Evolutionary conservation across 2,888 invertebrate species (phyloP).

Genomic region (Orgyia antiqua): DNA sequence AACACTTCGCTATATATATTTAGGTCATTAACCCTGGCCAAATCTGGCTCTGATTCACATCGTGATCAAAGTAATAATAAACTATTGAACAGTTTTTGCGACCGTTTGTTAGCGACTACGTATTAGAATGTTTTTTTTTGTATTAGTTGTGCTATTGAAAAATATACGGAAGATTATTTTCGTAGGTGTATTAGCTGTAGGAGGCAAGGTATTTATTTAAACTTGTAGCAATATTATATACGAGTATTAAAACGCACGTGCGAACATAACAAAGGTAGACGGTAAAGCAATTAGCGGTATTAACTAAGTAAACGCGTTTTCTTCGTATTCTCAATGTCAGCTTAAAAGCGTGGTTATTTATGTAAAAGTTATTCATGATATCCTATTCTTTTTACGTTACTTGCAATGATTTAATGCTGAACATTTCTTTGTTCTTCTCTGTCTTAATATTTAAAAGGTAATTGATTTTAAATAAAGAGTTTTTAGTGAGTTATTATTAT

Average conservation of each 20-base stretch:
- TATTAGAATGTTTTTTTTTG: slow-evolving; percentile 52
- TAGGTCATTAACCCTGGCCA: slow-evolving; percentile 75
- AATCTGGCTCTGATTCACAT: slow-evolving; percentile 76
- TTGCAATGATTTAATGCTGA: too few species aligned
- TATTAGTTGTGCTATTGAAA: slow-evolving; percentile 39
- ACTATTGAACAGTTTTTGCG: slow-evolving; percentile 70
- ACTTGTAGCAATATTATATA: slow-evolving; percentile 26
- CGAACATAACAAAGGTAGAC: slow-evolving; percentile 28
- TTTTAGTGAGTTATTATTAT: too few species aligned
- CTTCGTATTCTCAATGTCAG: slow-evolving; percentile 31
- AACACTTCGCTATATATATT: slow-evolving; percentile 71
- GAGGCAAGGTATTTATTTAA: slow-evolving; percentile 28
- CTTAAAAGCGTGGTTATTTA: too few species aligned
- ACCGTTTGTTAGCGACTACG: slow-evolving; percentile 57
- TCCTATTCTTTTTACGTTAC: too few species aligned
- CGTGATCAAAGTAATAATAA: slow-evolving; percentile 73
- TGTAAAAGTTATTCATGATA: too few species aligned
- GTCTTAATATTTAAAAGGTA: too few species aligned
- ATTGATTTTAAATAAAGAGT: too few species aligned
- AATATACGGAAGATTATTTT: slow-evolving; percentile 56
- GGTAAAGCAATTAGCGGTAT: slow-evolving; percentile 33
- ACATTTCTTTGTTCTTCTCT: too few species aligned
- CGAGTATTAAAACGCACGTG: slow-evolving; percentile 31
- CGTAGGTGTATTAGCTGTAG: slow-evolving; percentile 45
- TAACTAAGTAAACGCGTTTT: slow-evolving; percentile 29